Evolutionary conservation across 2,797 vertebrate genomes (phyloP), one percentile per base, ranked within the genome.

Genomic region (Morelia viridis): DNA sequence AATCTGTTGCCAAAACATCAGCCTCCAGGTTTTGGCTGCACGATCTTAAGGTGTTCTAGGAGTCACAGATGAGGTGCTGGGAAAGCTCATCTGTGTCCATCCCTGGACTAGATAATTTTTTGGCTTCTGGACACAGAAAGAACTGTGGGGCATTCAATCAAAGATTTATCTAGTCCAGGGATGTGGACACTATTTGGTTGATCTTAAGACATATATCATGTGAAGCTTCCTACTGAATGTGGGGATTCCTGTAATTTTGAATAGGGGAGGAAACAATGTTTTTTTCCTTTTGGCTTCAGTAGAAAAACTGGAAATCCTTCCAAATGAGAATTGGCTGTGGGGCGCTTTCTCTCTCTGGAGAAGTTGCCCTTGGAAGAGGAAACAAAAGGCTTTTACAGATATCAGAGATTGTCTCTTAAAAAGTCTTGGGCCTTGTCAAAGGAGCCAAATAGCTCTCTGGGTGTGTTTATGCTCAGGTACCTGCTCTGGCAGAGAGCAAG

Each of bases 391-490:
- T 80, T 85, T 95, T 94, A 90, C 94, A 94, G 92, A 93, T 95
- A 95, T 97, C 94, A 95, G 95, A 94, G 93, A 93, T 89, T 87
- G 64, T 88, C 93, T 94, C 94, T 94, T 92, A 92, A 89, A 94
- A 92, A 94, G 95, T 93, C 93, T 93, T 28, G 91, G 94, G 94
- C 94, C 92, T 94, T 94, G 89, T 91, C 89, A 87, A 88, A 93
- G 92, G 90, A 94, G 94, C 94, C 35, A 95, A 93, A 95, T 93
- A 96, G 90, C 93, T 96, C 93, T 93, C 94, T 95, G 93, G 94
- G 90, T 96, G 95, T 96, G 95, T 95, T 92, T 96, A 28, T 41
- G 22, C n/a, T 96, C 96, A 95, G 96, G 95, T 87, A n/a, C 17
- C 68, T 0, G 94, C 96, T 95, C 95, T 95, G 95, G 91, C 92